Evolutionary conservation across 2,113 vertebrate genomes (phyloP).

Genomic region (Halichoeres trimaculatus): DNA sequence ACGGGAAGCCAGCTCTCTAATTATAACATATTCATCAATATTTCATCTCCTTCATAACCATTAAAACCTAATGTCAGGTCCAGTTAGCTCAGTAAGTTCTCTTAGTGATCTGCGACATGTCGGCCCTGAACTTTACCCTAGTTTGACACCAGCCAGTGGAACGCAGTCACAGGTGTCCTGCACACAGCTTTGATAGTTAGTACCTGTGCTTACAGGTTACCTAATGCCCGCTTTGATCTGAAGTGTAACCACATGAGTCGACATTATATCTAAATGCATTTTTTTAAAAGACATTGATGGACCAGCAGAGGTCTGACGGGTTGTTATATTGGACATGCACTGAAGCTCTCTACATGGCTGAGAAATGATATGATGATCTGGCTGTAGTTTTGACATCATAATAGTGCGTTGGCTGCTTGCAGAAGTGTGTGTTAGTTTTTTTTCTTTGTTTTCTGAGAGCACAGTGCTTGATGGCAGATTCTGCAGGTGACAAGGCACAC

Average conservation of each 20-base stretch:
- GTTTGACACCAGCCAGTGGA: slow-evolving; percentile 44
- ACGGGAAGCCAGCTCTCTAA: slow-evolving; percentile 37
- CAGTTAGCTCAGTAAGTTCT: slow-evolving; percentile 41
- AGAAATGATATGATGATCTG: slow-evolving; percentile 72
- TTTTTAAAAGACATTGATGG: slow-evolving; percentile 38
- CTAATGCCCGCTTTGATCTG: slow-evolving; percentile 77
- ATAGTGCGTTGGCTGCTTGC: slow-evolving; percentile 80
- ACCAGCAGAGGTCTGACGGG: slow-evolving; percentile 30
- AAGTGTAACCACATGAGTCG: slow-evolving; percentile 53
- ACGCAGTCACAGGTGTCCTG: slow-evolving; percentile 44
- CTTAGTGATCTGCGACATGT: slow-evolving; percentile 15
- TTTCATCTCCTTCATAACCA: slow-evolving; percentile 47
- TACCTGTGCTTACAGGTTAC: slow-evolving; percentile 69
- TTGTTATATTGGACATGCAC: slow-evolving; percentile 65
- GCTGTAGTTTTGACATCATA: slow-evolving; percentile 84
- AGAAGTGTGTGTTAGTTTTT: slow-evolving; percentile 45
- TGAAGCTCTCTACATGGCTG: slow-evolving; percentile 67
- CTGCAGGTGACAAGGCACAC: slow-evolving; percentile 82
- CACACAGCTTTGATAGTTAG: slow-evolving; percentile 56
- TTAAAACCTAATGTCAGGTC: slow-evolving; percentile 28
- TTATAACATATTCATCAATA: slow-evolving; percentile 44
- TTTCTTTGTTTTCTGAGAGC: slow-evolving; percentile 71
- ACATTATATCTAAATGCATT: slow-evolving; percentile 46
- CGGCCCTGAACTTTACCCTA: slow-evolving; percentile 37
- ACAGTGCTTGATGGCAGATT: slow-evolving; percentile 83